Base-by-base conservation (phyloP, 2,888 invertebrate species). In the Dastarcus helophoroides region DNA sequence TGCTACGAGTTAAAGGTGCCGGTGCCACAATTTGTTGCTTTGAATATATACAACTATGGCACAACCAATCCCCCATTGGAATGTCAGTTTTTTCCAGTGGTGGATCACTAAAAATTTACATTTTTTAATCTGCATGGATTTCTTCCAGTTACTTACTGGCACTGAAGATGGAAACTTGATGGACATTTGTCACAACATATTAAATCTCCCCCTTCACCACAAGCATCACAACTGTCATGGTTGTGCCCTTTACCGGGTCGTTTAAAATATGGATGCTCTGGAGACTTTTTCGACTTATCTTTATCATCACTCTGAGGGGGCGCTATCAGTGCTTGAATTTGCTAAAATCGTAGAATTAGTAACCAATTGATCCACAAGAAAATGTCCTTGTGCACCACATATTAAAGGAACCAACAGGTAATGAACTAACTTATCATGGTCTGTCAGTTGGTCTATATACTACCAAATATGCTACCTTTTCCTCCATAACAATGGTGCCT, bases 181-280 rank as follows among this genome's bases (percentile, higher is more conserved):
- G 93, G 91, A 51, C 95, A 97, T 40, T 81, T 79, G 60, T 95
- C 94, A 58, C 95, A 97, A 61, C 93, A 94, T 35, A 97, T 77
- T 19, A 97, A 66, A 60, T 91, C 90, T 2, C 95, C 94, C 16
- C 91, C 91, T 66, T 94, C 94, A 31, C 80, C 76, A 58, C 95
- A 95, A 31, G 89, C 84, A 64, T 93, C 91, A 56, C 95, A 95
- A 42, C 79, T 79, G 54, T 94, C 93, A 54, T 83, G 86, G 62
- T 93, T 93, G 53, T 85, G 86, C 4, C 85, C 85, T 50, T 81
- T 77, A n/a, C 85, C 86, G 40, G 85, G 84, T 37, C 84, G 67
- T 56, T 83, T 82, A 51, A 80, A 86, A 51, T 86, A 86, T 2
- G 83, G 83, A 64, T 86, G 86, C 7, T 76, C 70, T 2, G 62